phyloP scores from a whole-genome alignment of 2,888 invertebrate genomes.

The Drosophila borborema region DNA sequence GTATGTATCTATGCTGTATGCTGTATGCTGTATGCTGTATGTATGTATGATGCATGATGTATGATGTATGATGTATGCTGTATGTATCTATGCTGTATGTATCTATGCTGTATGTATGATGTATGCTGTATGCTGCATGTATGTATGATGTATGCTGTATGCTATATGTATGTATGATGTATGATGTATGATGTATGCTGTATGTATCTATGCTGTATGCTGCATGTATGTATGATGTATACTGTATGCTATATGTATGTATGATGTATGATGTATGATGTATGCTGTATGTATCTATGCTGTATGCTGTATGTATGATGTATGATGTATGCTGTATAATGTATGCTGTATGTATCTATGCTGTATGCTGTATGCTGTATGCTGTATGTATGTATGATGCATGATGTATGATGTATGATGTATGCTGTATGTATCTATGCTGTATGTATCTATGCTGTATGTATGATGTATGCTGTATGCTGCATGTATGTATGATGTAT shows the following conservation, averaged over 20 bases:
- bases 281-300: not conserved
- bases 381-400: too few relatives aligned
- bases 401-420: not conserved
- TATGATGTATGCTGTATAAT: conserved; percentile 25
- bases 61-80: not conserved
- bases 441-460: too few relatives aligned
- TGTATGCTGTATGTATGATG: too few relatives aligned
- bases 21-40: conserved; percentile 20
- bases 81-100: not conserved
- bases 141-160: not conserved
- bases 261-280: not conserved
- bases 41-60: too few relatives aligned
- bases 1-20: not conserved
- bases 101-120: too few relatives aligned
- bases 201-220: not conserved
- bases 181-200: conserved; percentile 21
- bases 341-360: not conserved
- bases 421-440: not conserved
- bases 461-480: not conserved
- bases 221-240: not conserved
- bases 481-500: not conserved
- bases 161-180: not conserved
- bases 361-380: conserved; percentile 9
- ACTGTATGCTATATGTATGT: not conserved
- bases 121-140: not conserved